Evolutionary conservation across 2,797 vertebrate genomes (phyloP), one percentile per base, ranked within the genome.

Genomic region (Sciurus vulgaris): DNA sequence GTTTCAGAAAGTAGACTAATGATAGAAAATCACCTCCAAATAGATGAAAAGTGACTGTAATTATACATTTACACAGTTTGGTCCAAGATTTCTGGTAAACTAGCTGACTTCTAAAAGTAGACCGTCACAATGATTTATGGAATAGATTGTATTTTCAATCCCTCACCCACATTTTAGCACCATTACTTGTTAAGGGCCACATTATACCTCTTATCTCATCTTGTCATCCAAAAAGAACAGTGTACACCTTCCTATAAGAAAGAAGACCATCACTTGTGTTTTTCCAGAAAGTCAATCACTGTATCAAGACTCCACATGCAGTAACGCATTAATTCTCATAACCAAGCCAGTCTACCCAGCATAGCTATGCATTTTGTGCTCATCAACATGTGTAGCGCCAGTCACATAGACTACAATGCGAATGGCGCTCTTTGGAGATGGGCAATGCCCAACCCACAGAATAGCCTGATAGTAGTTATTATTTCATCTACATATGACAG

Each of bases 41-140:
- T 38, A 90, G 10, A 73, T 79, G 54, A 90, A 89, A 81, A 35
- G 28, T 87, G 1, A 4, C 65, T 87, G 1, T 61, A 81, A 93
- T 82, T 96, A 82, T 63, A 76, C 38, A 54, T 63, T 69, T 93
- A 61, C 63, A 38, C 11, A 73, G 44, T 51, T 44, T 69, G 33
- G 28, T 41, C 26, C 73, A 13, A 20, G 14, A 61, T 93, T 88
- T 92, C 72, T 93, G 17, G 20, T 67, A 95, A 81, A 88, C 65
- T 73, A 54, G 26, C 69, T 82, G 28, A 92, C 24, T 86, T 83
- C 51, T 83, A 95, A 95, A 94, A 24, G 94, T 14, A 95, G 28
- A 59, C 26, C 56, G 2, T 65, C 88, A 28, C 28, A 87, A 56
- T 74, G 24, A 81, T 38, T 54, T 69, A 51, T 61, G 59, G 47